These are phyloP conservation scores for Meloidogyne hapla DNA, from an alignment of 1,140 invertebrate species.

Conservation along the genomic window DNA sequence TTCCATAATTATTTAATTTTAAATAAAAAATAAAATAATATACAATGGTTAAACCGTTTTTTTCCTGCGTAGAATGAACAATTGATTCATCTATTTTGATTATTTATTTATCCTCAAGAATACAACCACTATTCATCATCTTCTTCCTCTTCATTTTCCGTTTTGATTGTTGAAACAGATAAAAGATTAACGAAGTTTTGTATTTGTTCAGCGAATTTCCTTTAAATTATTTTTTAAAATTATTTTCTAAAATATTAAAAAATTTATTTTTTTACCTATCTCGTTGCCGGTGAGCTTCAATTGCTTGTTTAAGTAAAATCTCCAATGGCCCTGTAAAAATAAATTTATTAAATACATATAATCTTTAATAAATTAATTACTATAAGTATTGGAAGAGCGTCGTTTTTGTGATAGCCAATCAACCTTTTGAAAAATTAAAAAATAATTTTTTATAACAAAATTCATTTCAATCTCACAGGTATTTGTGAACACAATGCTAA, in stretches of 20 bases:
- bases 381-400: neutral
- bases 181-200: neutral
- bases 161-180: neutral
- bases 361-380: neutral
- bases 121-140: neutral
- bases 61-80: too few relatives aligned
- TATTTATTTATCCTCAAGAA: too few relatives aligned
- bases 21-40: too few relatives aligned
- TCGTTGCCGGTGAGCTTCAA: conserved; percentile 3
- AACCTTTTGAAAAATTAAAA: conserved; percentile 4
- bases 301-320: conserved; percentile 9
- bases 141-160: neutral
- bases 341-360: neutral
- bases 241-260: neutral
- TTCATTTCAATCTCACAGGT: conserved; percentile 1
- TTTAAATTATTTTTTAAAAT: neutral
- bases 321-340: neutral
- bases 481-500: conserved; percentile 38
- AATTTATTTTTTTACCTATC: conserved; percentile 7
- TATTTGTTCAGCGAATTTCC: conserved; percentile 3
- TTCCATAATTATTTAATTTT: too few relatives aligned
- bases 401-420: conserved; percentile 5
- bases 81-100: too few relatives aligned
- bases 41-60: too few relatives aligned
- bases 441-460: neutral